Percentiles rank a stretch among this genome's conserved stretches.
phyloP scores from a whole-genome alignment of 2,888 invertebrate species.

The Embidobia sp. region DNA sequence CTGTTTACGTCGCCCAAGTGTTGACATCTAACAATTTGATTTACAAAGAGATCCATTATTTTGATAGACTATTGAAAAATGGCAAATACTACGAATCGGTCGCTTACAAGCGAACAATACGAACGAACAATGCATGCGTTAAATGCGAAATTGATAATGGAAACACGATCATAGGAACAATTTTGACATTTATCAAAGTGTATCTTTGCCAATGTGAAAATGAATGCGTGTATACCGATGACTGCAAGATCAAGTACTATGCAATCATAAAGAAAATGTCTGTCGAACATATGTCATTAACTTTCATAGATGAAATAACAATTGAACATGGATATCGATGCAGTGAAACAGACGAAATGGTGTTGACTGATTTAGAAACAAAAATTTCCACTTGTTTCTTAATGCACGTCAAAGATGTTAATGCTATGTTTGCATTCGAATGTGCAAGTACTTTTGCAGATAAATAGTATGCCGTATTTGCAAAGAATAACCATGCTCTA shows the following conservation, averaged over 20 bases:
- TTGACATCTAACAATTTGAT: neutral
- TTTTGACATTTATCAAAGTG: neutral
- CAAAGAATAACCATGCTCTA: no score
- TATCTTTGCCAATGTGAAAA: neutral
- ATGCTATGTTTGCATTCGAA: neutral
- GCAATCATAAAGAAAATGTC: neutral
- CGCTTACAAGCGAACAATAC: neutral
- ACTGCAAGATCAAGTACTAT: neutral
- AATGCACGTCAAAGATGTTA: neutral
- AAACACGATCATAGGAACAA: neutral
- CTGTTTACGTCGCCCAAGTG: neutral
- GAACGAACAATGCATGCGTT: neutral
- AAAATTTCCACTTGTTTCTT: neutral
- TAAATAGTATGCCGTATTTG: no score
- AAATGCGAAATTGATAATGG: neutral
- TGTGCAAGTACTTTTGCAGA: no score
- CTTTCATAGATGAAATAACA: neutral
- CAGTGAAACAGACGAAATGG: neutral
- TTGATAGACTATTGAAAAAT: neutral
- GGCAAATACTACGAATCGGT: neutral
- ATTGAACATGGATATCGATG: neutral
- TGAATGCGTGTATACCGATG: neutral
- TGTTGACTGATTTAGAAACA: neutral
- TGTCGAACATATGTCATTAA: neutral
- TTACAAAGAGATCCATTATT: neutral